Evolutionary conservation across 2,888 invertebrate species (phyloP).

Genomic region (Eupithecia exiguata): DNA sequence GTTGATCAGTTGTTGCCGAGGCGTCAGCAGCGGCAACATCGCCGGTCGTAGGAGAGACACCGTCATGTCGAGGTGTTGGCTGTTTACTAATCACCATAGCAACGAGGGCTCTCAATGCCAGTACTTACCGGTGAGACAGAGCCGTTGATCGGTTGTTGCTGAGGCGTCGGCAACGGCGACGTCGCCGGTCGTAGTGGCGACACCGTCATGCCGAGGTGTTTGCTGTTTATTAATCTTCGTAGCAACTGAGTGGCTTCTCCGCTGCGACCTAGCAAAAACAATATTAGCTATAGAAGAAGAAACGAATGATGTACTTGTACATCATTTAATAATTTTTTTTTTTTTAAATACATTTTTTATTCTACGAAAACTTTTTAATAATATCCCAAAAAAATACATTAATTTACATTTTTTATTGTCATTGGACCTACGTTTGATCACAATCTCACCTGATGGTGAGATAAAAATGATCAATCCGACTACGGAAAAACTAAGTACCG

Average conservation of each 20-base stretch:
- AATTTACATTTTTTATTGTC: too few relatives aligned
- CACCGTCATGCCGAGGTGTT: slow-evolving; percentile 88
- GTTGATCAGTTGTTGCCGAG: slow-evolving; percentile 63
- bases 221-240: slow-evolving; percentile 89
- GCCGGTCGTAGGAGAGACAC: slow-evolving; percentile 80
- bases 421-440: too few relatives aligned
- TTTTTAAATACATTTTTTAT: too few relatives aligned
- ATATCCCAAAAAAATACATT: too few relatives aligned
- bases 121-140: slow-evolving; percentile 70
- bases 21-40: slow-evolving; percentile 63
- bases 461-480: background rate
- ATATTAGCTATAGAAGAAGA: slow-evolving; percentile 9
- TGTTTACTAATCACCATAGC: slow-evolving; percentile 89
- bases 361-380: too few relatives aligned
- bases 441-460: too few relatives aligned
- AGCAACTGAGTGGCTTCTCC: slow-evolving; percentile 90
- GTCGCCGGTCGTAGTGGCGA: slow-evolving; percentile 76
- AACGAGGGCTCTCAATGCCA: slow-evolving; percentile 57
- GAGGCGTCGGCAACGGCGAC: slow-evolving; percentile 62
- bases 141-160: slow-evolving; percentile 67
- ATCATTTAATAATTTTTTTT: too few relatives aligned
- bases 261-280: slow-evolving; percentile 73
- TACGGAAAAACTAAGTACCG: background rate
- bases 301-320: too few relatives aligned
- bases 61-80: slow-evolving; percentile 89